Conservation (phyloP, 2,113 vertebrate species). For the Otocyon megalotis region DNA sequence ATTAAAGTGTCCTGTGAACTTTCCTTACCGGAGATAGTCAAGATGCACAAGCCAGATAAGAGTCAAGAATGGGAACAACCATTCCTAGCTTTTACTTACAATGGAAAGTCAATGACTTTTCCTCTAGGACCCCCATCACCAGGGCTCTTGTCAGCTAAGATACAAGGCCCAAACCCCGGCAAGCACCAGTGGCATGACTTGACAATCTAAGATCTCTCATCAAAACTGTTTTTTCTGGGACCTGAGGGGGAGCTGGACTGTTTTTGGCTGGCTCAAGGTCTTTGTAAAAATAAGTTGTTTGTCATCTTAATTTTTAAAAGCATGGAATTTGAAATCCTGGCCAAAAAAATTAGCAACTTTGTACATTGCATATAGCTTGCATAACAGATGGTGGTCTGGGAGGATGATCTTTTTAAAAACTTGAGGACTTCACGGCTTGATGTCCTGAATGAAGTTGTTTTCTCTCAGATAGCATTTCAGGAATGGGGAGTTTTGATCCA, state of each 20-base stretch:
- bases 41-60: slow-evolving; percentile 61
- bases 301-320: slow-evolving; percentile 78
- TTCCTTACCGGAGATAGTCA: slow-evolving; percentile 51
- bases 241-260: slow-evolving; percentile 27
- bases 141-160: neutral
- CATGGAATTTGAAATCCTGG: slow-evolving; percentile 72
- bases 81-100: slow-evolving; percentile 43
- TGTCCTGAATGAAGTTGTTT: slow-evolving; percentile 72
- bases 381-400: slow-evolving; percentile 73
- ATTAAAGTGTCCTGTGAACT: slow-evolving; percentile 62
- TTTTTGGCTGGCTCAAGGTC: slow-evolving; percentile 56
- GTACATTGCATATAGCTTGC: slow-evolving; percentile 58
- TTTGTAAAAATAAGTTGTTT: slow-evolving; percentile 75
- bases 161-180: neutral
- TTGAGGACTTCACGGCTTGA: slow-evolving; percentile 70
- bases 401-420: slow-evolving; percentile 73
- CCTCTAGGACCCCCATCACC: neutral
- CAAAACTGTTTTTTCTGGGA: slow-evolving; percentile 49
- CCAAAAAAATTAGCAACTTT: slow-evolving; percentile 73
- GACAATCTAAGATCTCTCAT: neutral
- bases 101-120: neutral
- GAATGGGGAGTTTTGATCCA: slow-evolving; percentile 63
- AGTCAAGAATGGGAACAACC: neutral
- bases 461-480: slow-evolving; percentile 69
- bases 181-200: neutral